phyloP scores from a whole-genome alignment of 2,113 vertebrate genomes.

The Apistogramma diplotaenia region DNA sequence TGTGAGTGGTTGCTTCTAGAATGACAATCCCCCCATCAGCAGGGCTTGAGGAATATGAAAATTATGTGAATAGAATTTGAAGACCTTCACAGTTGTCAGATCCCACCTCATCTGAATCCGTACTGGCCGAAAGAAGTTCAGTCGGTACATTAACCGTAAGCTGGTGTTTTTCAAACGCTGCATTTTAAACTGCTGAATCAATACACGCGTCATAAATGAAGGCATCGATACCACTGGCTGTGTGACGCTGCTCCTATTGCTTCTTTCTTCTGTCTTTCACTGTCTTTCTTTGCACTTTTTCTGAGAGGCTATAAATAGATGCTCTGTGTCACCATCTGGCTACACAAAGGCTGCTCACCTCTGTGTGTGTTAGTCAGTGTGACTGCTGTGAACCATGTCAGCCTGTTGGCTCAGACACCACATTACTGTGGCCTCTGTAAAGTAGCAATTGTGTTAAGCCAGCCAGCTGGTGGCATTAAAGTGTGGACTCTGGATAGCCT shows the following conservation, averaged over 20 bases:
- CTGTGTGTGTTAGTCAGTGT: constrained; percentile 54
- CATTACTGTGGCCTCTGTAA: constrained; percentile 51
- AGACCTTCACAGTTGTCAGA: not conserved
- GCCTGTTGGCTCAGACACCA: constrained; percentile 41
- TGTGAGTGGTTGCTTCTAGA: not conserved
- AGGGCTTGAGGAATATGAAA: not conserved
- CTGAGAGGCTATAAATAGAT: constrained; percentile 50
- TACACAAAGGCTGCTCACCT: constrained; percentile 61
- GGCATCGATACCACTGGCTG: constrained; percentile 19
- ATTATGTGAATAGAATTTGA: not conserved
- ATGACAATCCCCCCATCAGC: not conserved
- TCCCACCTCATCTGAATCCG: not conserved
- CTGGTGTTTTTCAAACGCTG: constrained; percentile 2
- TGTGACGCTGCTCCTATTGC: constrained; percentile 20
- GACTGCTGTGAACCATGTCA: constrained; percentile 57
- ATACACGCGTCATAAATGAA: constrained; percentile 32
- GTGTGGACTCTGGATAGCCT: constrained; percentile 16
- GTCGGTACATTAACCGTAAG: not conserved
- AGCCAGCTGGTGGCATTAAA: constrained; percentile 32
- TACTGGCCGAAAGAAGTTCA: not conserved
- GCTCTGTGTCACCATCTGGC: constrained; percentile 65
- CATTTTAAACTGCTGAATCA: constrained; percentile 21
- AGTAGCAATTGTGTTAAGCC: constrained; percentile 37
- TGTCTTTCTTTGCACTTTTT: constrained; percentile 16
- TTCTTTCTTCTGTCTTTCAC: constrained; percentile 6